phyloP scores from a whole-genome alignment of 35 echinoderm and acorn worm genomes.

The Apostichopus japonicus region DNA sequence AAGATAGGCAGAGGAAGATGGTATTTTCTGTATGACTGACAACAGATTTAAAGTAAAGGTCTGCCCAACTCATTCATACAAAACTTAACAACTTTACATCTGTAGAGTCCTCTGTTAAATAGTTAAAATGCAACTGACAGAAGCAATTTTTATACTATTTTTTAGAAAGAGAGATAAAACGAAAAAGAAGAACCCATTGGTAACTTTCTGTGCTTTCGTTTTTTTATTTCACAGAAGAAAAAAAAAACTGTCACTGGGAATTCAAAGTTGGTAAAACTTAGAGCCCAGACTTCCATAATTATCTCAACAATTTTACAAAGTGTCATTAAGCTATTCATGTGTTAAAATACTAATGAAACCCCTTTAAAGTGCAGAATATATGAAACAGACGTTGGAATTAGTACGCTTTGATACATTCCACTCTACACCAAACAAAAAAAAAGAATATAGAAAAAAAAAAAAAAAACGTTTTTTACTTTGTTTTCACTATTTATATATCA shows the following conservation, averaged over 20 bases:
- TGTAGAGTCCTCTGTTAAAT: too few species aligned
- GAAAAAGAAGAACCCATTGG: neutral
- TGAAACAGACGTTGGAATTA: conserved; percentile 21
- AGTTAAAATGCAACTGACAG: too few species aligned
- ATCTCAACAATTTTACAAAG: conserved; percentile 52
- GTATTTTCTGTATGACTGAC: too few species aligned
- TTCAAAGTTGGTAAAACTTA: neutral
- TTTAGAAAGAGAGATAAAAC: neutral
- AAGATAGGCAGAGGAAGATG: too few species aligned
- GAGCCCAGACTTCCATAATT: conserved; percentile 13
- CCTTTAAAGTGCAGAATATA: conserved; percentile 48
- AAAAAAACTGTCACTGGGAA: neutral
- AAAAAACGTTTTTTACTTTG: neutral
- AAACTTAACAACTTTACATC: too few species aligned
- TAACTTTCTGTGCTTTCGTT: neutral
- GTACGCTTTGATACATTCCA: conserved; percentile 47
- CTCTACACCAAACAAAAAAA: neutral
- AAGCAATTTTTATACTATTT: too few species aligned
- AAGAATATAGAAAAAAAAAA: neutral
- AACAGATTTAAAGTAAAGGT: too few species aligned
- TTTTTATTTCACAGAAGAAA: conserved; percentile 9
- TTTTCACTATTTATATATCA: conserved; percentile 24
- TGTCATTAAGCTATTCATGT: conserved; percentile 39
- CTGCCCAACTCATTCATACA: too few species aligned
- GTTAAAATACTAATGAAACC: conserved; percentile 48